Base-by-base conservation (phyloP, 2,797 vertebrate genomes). In the Sebastes flavidus region DNA sequence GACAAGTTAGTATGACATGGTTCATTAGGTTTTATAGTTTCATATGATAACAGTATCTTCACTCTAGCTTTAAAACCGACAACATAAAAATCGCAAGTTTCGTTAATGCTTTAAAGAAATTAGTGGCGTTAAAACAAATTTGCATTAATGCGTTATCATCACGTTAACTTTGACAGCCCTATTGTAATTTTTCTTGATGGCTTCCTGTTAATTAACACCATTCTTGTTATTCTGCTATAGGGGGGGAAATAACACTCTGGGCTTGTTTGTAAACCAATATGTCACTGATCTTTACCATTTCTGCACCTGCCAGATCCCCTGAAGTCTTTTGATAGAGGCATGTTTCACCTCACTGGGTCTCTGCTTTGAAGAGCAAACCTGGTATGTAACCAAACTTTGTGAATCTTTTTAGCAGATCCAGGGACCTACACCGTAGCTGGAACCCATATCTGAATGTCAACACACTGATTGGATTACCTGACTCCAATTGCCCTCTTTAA, bases 401-500 rank as follows among this genome's bases (percentile, higher is more conserved):
- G n/a, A n/a, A n/a, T n/a, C n/a, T 38, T 13, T 65, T 52, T 9
- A 29, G 27, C 56, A 65, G 38, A 66, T 2, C 54, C 32, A 29
- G 6, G 13, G 29, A 42, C 36, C n/a, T 24, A 49, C 16, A 42
- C 38, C 18, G 18, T 4, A 1, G 20, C 42, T 67, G 30, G 7
- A 27, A 36, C 60, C 38, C 22, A 22, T 8, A 67, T 71, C 46
- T 73, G 59, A 79, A 65, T 72, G 65, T 72, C 54, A 59, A 38
- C 61, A 67, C 46, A 55, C 54, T 69, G 58, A 83, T 60, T 81
- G 30, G 18, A 86, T 71, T 22, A 55, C 58, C 59, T 58, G 69
- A 80, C 69, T 71, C 54, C 18, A 66, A 73, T 81, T 70, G 68
- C 22, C 67, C 38, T 60, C 27, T 79, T 73, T 49, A 60, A 81